phyloP scores from a whole-genome alignment of 2,113 vertebrate species.

The Apus apus region DNA sequence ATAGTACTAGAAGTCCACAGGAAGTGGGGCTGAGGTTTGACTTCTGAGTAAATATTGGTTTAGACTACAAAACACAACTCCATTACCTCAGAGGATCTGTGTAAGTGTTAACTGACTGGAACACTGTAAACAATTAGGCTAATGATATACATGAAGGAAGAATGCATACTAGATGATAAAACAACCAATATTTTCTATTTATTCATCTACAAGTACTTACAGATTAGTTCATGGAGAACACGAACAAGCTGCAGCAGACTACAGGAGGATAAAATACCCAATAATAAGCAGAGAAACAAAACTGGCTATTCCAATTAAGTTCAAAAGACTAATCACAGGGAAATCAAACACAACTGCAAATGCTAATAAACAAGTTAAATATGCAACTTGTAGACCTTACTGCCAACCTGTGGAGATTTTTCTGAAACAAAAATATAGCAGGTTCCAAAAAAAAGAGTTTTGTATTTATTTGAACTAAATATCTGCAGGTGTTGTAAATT shows the following conservation, averaged over 20 bases:
- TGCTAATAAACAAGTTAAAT: not conserved
- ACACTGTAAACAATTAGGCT: constrained; percentile 48
- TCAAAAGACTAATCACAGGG: not conserved
- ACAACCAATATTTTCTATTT: not conserved
- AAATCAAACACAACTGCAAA: not conserved
- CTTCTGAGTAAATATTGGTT: constrained; percentile 34
- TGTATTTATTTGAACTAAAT: not conserved
- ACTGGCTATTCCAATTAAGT: not conserved
- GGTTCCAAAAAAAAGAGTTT: not conserved
- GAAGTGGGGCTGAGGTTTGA: not conserved
- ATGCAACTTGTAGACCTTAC: not conserved
- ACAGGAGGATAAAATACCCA: not conserved
- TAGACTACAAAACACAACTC: constrained; percentile 23
- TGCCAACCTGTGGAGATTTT: not conserved
- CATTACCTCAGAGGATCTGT: constrained; percentile 41
- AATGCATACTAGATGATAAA: not conserved
- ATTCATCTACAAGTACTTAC: constrained; percentile 12
- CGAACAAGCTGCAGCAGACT: not conserved
- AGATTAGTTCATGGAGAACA: not conserved
- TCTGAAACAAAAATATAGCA: not conserved
- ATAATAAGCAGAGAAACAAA: not conserved
- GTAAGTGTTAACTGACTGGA: constrained; percentile 50
- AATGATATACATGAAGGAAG: constrained; percentile 33
- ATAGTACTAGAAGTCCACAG: not conserved
- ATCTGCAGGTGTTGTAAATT: not conserved